These are phyloP conservation scores for Kradibia gibbosae DNA, from an alignment of 1,140 invertebrate species.

Conservation along the genomic window DNA sequence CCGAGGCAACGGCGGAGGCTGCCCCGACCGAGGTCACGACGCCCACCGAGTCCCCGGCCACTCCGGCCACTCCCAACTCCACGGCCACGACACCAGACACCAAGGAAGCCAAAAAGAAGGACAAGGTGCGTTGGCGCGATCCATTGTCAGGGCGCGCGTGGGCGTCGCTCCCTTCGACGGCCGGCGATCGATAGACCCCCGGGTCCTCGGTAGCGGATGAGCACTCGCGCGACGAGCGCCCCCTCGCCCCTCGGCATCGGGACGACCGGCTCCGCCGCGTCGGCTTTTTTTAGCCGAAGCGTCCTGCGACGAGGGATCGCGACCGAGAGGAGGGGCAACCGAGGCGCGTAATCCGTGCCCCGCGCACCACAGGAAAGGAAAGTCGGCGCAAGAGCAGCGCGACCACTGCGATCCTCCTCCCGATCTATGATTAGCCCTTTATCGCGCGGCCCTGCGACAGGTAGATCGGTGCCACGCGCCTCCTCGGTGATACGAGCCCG, in stretches of 20 bases:
- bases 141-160: not conserved
- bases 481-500: no score
- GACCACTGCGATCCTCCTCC: no score
- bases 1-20: not conserved
- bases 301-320: no score
- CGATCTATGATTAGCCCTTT: no score
- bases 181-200: not conserved
- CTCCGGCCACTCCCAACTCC: slow-evolving; percentile 44
- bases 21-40: slow-evolving; percentile 69
- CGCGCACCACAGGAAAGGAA: no score
- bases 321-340: no score
- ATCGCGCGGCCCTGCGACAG: no score
- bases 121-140: slow-evolving; percentile 74
- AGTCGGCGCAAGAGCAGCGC: no score
- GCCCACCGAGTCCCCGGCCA: slow-evolving; percentile 62
- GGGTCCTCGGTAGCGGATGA: not conserved
- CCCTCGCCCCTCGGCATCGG: not conserved
- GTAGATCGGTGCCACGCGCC: no score
- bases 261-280: not conserved
- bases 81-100: slow-evolving; percentile 78
- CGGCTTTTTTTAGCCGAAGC: no score
- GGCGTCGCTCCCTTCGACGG: not conserved
- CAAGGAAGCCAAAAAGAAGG: slow-evolving; percentile 83
- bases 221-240: not conserved
- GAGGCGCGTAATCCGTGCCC: no score